These are phyloP conservation scores for Decapterus maruadsi DNA, from an alignment of 2,797 vertebrate species.

Conservation along the genomic window DNA sequence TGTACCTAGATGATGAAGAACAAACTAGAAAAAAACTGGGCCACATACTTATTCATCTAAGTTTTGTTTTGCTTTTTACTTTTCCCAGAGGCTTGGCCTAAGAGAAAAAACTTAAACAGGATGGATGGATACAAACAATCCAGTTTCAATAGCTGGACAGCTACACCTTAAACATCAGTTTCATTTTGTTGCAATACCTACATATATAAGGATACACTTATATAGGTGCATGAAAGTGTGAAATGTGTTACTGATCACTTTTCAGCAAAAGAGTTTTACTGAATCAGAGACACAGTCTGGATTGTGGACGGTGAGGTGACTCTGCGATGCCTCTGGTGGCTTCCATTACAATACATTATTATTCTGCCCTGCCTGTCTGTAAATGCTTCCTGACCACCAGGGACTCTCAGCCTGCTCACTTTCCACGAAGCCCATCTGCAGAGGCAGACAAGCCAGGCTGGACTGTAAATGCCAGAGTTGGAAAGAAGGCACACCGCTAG, in stretches of 20 bases:
- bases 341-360: conserved; percentile 83
- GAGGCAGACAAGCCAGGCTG: conserved; percentile 62
- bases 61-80: neutral
- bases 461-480: conserved; percentile 82
- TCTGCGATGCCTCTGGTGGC: conserved; percentile 48
- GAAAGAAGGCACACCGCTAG: conserved; percentile 54
- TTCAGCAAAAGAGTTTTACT: conserved; percentile 33
- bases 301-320: conserved; percentile 70
- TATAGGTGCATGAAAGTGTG: neutral
- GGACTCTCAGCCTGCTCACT: conserved; percentile 73
- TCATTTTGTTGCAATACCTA: neutral
- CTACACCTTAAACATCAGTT: neutral
- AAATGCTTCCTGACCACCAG: conserved; percentile 83
- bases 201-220: neutral
- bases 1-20: neutral
- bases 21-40: conserved; percentile 23
- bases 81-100: neutral
- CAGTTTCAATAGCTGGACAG: neutral
- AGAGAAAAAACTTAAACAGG: too few relatives aligned
- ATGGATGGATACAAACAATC: too few relatives aligned
- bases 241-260: conserved; percentile 18
- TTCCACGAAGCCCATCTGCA: conserved; percentile 76
- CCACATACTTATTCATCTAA: conserved; percentile 17
- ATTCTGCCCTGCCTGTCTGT: conserved; percentile 77
- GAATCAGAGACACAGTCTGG: conserved; percentile 54